Conservation (phyloP, 2,113 vertebrate genomes). For the Verasper variegatus region DNA sequence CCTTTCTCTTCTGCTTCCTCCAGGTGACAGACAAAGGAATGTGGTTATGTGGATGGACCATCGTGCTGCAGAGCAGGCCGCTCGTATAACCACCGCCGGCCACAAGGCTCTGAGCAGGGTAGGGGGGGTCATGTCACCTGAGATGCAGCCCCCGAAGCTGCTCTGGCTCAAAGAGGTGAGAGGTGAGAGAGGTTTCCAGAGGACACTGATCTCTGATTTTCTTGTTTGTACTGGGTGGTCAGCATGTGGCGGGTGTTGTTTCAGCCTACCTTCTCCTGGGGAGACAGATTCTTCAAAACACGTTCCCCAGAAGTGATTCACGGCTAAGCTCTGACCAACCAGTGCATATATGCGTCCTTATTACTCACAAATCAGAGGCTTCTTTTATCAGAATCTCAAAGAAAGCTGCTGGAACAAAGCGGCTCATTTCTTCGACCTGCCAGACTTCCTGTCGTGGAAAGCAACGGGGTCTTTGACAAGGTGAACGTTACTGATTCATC, state of each 20-base stretch:
- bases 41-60: conserved; percentile 99
- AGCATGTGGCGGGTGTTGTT: conserved; percentile 4
- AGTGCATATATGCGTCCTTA: not conserved
- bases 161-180: conserved; percentile 98
- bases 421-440: conserved; percentile 94
- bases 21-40: conserved; percentile 86
- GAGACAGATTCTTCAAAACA: not conserved
- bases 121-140: conserved; percentile 95
- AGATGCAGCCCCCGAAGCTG: conserved; percentile 97
- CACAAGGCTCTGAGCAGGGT: conserved; percentile 87
- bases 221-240: not conserved
- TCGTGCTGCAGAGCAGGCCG: conserved; percentile 88
- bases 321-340: not conserved
- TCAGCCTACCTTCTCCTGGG: not conserved
- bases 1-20: not conserved
- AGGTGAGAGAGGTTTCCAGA: conserved; percentile 83
- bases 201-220: conserved; percentile 25
- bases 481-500: conserved; percentile 67
- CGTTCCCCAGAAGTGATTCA: not conserved
- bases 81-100: conserved; percentile 85
- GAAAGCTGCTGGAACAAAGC: conserved; percentile 81
- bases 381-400: conserved; percentile 73
- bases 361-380: not conserved
- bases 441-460: conserved; percentile 96
- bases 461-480: conserved; percentile 91